Percentiles rank a stretch among this genome's conserved stretches.
phyloP scores from a whole-genome alignment of 1,140 invertebrate species.

The Choristoneura fumiferana region DNA sequence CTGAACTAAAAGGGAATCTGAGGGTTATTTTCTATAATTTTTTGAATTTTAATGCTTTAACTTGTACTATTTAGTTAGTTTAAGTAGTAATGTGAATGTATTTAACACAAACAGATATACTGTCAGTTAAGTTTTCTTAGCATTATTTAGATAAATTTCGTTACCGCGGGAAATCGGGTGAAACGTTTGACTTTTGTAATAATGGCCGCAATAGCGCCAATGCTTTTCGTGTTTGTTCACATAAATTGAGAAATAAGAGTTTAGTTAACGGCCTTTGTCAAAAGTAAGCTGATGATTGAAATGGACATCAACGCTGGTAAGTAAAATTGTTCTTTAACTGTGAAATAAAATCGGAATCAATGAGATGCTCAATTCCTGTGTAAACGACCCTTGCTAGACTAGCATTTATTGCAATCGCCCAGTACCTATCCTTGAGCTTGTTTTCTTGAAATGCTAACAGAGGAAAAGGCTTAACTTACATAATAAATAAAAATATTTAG shows the following conservation, averaged over 20 bases:
- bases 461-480: too few species aligned
- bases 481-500: too few species aligned
- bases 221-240: conserved; percentile 69
- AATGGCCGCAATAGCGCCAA: conserved; percentile 77
- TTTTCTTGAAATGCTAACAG: conserved; percentile 19
- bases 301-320: conserved; percentile 74
- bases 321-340: conserved; percentile 24
- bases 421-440: background rate
- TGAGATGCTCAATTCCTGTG: background rate
- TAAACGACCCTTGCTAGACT: background rate
- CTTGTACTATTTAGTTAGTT: background rate
- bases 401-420: background rate
- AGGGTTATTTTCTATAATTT: conserved; percentile 42
- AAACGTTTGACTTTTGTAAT: conserved; percentile 68
- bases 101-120: conserved; percentile 9
- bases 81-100: conserved; percentile 5
- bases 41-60: conserved; percentile 22
- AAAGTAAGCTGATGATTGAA: conserved; percentile 48
- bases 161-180: conserved; percentile 74
- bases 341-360: background rate
- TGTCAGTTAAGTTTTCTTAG: conserved; percentile 12
- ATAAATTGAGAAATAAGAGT: conserved; percentile 45
- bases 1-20: conserved; percentile 28
- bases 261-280: conserved; percentile 36
- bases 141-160: conserved; percentile 32